Evolutionary conservation across 1,140 invertebrate species (phyloP), one percentile per base, ranked within the genome.

Genomic region (Penaeus vannamei): DNA sequence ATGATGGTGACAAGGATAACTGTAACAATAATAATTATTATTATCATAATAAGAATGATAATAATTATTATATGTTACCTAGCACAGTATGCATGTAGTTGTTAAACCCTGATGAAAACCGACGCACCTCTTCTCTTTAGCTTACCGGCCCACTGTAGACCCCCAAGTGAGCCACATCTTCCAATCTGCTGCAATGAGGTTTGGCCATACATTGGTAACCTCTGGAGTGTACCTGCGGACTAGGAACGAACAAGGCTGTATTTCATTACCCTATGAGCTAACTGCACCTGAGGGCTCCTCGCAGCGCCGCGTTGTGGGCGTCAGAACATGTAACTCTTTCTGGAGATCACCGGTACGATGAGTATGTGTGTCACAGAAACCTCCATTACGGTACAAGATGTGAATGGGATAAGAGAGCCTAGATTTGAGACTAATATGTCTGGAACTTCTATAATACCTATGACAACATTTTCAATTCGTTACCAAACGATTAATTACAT

Each of bases 151-250:
- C 0, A 93, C 93, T 85, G 92, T 95, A 46, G 94, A 96, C 92
- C 95, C 96, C 14, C 95, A 95, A 90, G 95, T 96, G 80, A 94
- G 95, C 36, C 95, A 96, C 86, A 94, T 95, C 87, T 96, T 96
- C 92, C 95, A 96, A 92, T 93, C 95, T 10, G 95, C 95, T 22
- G 95, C 95, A 4, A 95, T 96, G 93, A 92, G 95, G 88, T 96
- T 95, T 92, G 95, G 95, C 4, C 95, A 96, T 91, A 95, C 95
- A 7, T 91, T 95, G 29, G 91, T 90, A 26, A 82, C 91, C 69
- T 91, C 89, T 84, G 92, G 93, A 29, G 93, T 94, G 10, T 93
- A 94, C 88, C 85, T 94, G 17, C 88, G 93, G 32, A 91, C 93
- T 84, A 93, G 93, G 89, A 91, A 91, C 36, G 92, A 90, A 81